Base-by-base conservation (phyloP, 1,140 invertebrate species). In the Drosophila malerkotliana region DNA sequence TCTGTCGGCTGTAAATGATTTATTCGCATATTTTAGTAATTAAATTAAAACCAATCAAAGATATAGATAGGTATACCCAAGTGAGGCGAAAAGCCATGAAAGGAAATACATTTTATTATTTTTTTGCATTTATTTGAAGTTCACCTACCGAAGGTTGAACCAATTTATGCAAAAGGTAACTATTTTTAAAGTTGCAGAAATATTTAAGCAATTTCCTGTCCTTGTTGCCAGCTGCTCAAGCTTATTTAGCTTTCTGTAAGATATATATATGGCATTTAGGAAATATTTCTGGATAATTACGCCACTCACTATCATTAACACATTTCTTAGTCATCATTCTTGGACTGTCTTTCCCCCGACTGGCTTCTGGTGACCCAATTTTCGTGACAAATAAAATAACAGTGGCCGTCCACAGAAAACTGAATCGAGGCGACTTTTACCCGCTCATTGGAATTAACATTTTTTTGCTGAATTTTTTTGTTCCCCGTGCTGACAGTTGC, bases 271-370 rank as follows among this genome's bases (percentile, higher is more conserved):
- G 49, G 21, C 28, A 12, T 54, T 56, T 63, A 49, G 45, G 47
- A 63, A 73, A 63, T 39, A 53, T 64, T 78, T 79, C 71, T 66
- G 56, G 75, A 64, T 82, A 83, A 82, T 83, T 82, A 79, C 79
- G 71, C 71, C 71, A 71, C 54, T 83, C 58, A 55, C 66, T 76
- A 83, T 67, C 80, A 79, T 83, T 83, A 84, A 83, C 72, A 83
- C 80, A 83, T 83, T 83, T 84, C 64, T 72, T 66, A 66, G 79
- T 82, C 79, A 82, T 83, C 74, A 63, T 82, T 82, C 74, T 79
- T 58, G 32, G 48, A 45, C 49, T 49, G 39, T 68, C 62, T 30
- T 48, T 44, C 26, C 66, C 52, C 30, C 10, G 48, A 53, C 32
- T 12, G 21, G 12, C 18, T 28, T 21, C 12, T 4, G 48, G 8